Percentiles rank a stretch among this genome's conserved stretches.
phyloP scores from a whole-genome alignment of 2,888 invertebrate species.

The Rutpela maculata region DNA sequence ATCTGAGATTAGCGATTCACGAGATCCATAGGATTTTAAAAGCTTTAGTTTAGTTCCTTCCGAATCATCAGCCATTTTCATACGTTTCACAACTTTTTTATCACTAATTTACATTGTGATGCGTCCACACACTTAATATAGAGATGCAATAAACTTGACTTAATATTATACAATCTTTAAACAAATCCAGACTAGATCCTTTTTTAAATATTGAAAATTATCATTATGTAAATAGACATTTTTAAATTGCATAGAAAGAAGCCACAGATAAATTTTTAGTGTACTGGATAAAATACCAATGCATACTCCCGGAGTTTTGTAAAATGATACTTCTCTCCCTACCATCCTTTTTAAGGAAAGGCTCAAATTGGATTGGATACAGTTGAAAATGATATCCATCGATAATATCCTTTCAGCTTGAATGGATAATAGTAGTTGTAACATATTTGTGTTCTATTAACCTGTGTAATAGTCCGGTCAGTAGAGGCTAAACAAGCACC shows the following conservation, averaged over 20 bases:
- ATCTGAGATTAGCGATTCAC: conserved; percentile 8
- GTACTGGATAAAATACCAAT: conserved; percentile 28
- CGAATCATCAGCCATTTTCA: background rate
- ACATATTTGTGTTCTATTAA: conserved; percentile 14
- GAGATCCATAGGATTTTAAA: background rate
- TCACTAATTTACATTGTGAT: background rate
- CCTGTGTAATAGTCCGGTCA: too few species aligned
- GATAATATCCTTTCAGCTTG: conserved; percentile 37
- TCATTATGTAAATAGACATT: background rate
- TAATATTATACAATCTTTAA: background rate
- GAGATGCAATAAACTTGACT: background rate
- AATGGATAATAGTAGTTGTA: conserved; percentile 8
- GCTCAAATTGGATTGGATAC: conserved; percentile 51
- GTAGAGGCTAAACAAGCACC: too few species aligned
- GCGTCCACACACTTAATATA: background rate
- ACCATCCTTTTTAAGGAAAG: conserved; percentile 34
- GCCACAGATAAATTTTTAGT: conserved; percentile 40
- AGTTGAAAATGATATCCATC: conserved; percentile 50
- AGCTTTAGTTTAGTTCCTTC: conserved; percentile 14
- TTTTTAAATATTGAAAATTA: background rate
- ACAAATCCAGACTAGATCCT: background rate
- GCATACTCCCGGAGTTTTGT: conserved; percentile 44
- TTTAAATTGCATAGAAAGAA: conserved; percentile 9
- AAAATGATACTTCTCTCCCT: conserved; percentile 49
- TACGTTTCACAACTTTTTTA: background rate